A percentile compares a stretch with the other conserved stretches of the same genome.
These are phyloP conservation scores for Nesidiocoris tenuis DNA, from an alignment of 2,888 invertebrate species.

Conservation along the genomic window DNA sequence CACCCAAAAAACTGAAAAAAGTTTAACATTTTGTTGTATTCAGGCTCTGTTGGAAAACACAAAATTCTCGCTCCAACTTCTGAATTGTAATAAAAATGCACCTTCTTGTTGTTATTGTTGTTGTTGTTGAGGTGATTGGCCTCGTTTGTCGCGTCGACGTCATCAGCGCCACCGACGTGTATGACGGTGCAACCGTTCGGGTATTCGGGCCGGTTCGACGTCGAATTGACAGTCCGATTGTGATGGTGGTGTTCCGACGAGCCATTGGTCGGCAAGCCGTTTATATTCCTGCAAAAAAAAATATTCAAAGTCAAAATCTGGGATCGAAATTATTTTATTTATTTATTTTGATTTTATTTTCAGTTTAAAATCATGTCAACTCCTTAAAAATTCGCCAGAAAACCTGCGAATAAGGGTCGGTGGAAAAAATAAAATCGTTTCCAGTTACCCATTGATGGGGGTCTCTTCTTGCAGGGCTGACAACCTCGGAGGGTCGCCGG, in stretches of 20 bases:
- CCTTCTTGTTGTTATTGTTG: constrained; percentile 32
- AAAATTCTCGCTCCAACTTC: no score
- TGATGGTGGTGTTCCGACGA: not conserved
- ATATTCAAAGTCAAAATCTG: no score
- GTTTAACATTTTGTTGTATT: no score
- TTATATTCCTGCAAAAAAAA: constrained; percentile 13
- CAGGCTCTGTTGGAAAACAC: no score
- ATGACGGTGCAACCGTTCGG: constrained; percentile 48
- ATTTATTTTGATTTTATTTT: no score
- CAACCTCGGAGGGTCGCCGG: constrained; percentile 60
- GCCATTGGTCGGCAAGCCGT: not conserved
- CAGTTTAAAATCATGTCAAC: no score
- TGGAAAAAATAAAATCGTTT: no score
- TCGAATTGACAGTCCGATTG: not conserved
- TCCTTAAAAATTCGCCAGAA: no score
- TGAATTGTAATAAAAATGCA: no score
- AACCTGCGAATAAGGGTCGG: no score
- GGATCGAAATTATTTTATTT: no score
- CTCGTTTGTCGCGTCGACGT: constrained; percentile 43
- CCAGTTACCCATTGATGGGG: constrained; percentile 38
- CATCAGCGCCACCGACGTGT: constrained; percentile 44
- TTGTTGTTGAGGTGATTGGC: not conserved
- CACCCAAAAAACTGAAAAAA: no score
- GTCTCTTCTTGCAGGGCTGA: constrained; percentile 39
- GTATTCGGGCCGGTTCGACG: constrained; percentile 40